Conservation (phyloP, 2,888 invertebrate genomes). For the Trachelus troglodyta region DNA sequence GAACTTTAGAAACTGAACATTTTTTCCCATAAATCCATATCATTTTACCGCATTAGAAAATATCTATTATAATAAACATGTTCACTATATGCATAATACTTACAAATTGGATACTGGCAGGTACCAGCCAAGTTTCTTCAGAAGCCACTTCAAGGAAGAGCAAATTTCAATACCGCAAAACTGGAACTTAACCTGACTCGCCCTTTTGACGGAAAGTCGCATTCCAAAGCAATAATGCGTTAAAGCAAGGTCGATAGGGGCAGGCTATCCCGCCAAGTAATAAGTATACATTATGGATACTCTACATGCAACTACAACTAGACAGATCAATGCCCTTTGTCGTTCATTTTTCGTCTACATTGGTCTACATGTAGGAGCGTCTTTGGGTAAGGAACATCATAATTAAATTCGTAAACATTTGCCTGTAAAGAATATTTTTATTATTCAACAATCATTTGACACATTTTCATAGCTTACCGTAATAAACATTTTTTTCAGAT, state of each 20-base stretch:
- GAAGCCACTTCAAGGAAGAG: slow-evolving; percentile 49
- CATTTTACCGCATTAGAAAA: not conserved
- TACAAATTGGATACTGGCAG: slow-evolving; percentile 47
- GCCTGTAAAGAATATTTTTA: not conserved
- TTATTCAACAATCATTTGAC: not conserved
- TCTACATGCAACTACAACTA: not conserved
- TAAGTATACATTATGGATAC: not conserved
- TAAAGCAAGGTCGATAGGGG: not conserved
- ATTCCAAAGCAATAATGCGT: slow-evolving; percentile 41
- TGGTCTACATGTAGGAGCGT: not conserved
- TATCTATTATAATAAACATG: not conserved
- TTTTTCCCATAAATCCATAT: not conserved
- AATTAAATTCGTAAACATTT: not conserved
- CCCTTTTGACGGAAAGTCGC: slow-evolving; percentile 51
- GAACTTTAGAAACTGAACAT: not conserved
- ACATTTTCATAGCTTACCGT: not conserved
- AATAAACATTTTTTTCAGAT: not conserved
- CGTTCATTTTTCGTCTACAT: not conserved
- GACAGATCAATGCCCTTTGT: not conserved
- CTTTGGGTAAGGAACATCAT: not conserved
- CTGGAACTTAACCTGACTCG: slow-evolving; percentile 44
- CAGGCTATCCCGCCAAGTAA: not conserved
- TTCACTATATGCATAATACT: slow-evolving; percentile 28
- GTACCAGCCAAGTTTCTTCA: slow-evolving; percentile 49
- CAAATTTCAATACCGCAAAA: slow-evolving; percentile 53